Evolutionary conservation across 1,140 invertebrate genomes (phyloP).

Genomic region (Sinella curviseta): DNA sequence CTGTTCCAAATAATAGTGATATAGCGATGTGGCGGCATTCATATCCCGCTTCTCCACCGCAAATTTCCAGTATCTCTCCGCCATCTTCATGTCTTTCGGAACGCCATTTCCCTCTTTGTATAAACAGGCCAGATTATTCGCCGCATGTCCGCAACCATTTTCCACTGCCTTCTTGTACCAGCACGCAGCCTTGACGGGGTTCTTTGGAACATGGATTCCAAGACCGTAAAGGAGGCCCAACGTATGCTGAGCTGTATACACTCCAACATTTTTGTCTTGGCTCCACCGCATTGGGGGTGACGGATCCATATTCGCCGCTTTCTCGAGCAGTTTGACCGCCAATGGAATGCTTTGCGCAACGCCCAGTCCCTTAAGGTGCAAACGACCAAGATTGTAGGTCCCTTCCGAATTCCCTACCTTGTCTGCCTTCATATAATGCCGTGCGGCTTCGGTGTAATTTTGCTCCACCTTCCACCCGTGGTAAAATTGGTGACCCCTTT

Average conservation of each 20-base stretch:
- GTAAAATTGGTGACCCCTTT: background rate
- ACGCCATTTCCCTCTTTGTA: background rate
- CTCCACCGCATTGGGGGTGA: too few species aligned
- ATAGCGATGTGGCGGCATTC: background rate
- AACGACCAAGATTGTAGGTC: background rate
- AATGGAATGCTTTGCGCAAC: background rate
- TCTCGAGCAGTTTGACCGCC: background rate
- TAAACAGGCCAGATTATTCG: background rate
- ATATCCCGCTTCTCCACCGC: background rate
- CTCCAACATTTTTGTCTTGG: background rate
- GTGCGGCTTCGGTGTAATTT: background rate
- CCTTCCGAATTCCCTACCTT: background rate
- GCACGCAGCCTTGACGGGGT: background rate
- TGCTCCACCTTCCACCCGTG: background rate
- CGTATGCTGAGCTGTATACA: background rate
- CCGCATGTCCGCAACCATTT: constrained; percentile 6
- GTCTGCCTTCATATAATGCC: background rate
- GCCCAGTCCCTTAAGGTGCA: background rate
- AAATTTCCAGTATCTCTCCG: background rate
- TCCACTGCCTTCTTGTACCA: constrained; percentile 6
- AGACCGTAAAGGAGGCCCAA: background rate
- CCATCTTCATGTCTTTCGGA: background rate
- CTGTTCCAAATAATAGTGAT: background rate
- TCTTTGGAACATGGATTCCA: background rate
- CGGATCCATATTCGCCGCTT: background rate